A percentile compares a stretch with the other conserved stretches of the same genome.
Evolutionary conservation across 2,113 vertebrate genomes (phyloP).

Genomic region (Glaucomys volans): DNA sequence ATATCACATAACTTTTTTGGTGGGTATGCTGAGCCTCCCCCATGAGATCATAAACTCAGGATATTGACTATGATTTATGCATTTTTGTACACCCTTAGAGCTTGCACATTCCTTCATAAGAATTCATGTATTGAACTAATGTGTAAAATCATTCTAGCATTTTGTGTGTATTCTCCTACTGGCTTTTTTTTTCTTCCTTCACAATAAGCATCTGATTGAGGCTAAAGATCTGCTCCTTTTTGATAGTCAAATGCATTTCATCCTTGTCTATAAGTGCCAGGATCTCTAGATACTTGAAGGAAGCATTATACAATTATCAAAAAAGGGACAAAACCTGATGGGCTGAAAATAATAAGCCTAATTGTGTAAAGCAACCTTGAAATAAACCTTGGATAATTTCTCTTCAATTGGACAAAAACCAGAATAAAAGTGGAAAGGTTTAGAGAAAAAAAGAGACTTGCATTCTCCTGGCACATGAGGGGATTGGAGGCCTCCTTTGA

Average conservation of each 20-base stretch:
- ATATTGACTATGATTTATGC: not conserved
- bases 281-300: slow-evolving; percentile 53
- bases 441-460: not conserved
- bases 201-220: slow-evolving; percentile 72
- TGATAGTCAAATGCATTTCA: not conserved
- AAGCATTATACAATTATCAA: slow-evolving; percentile 45
- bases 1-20: not conserved
- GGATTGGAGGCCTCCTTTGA: not conserved
- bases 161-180: slow-evolving; percentile 6
- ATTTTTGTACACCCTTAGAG: not conserved
- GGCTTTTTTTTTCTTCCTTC: slow-evolving; percentile 3
- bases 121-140: not conserved
- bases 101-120: not conserved
- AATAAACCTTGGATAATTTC: slow-evolving; percentile 64
- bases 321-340: slow-evolving; percentile 29
- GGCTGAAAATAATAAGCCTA: slow-evolving; percentile 67
- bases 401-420: slow-evolving; percentile 17
- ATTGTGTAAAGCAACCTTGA: slow-evolving; percentile 64
- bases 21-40: not conserved
- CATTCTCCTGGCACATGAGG: not conserved
- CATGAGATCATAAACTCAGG: not conserved
- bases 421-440: slow-evolving; percentile 17
- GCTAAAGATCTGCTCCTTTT: slow-evolving; percentile 48
- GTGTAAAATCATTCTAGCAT: slow-evolving; percentile 50
- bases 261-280: slow-evolving; percentile 39